Percentiles rank a stretch among this genome's conserved stretches.
phyloP scores from a whole-genome alignment of 2,888 invertebrate species.

The Exocentrus adspersus region DNA sequence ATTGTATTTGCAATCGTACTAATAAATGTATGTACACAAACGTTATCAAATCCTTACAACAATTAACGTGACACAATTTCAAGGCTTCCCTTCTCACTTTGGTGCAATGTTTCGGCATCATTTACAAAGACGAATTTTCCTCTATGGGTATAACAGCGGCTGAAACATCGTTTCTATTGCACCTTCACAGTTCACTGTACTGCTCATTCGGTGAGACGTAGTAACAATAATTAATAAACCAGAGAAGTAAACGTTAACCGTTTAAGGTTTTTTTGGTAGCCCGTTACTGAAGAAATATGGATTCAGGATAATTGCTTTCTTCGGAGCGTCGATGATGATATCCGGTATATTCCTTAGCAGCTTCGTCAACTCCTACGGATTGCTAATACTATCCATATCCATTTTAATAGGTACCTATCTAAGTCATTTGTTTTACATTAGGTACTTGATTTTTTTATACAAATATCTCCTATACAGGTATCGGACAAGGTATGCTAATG shows the following conservation, averaged over 20 bases:
- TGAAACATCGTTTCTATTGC: conserved; percentile 62
- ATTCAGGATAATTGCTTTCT: conserved; percentile 60
- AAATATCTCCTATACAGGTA: conserved; percentile 56
- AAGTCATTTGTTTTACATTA: neutral
- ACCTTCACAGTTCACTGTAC: conserved; percentile 61
- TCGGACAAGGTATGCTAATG: conserved; percentile 64
- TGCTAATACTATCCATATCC: conserved; percentile 61
- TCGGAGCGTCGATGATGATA: conserved; percentile 61
- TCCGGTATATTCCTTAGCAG: conserved; percentile 61
- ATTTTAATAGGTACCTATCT: conserved; percentile 54
- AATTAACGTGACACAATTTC: conserved; percentile 38
- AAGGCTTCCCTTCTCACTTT: conserved; percentile 61
- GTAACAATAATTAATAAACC: neutral
- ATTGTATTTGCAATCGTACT: conserved; percentile 62
- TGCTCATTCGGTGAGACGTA: conserved; percentile 59
- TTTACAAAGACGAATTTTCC: conserved; percentile 60
- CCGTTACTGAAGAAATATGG: conserved; percentile 62
- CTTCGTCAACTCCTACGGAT: conserved; percentile 59
- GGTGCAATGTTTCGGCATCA: conserved; percentile 63
- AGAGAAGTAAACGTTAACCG: conserved; percentile 6
- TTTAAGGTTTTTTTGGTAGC: conserved; percentile 62
- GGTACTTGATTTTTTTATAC: neutral
- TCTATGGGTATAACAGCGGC: conserved; percentile 59
- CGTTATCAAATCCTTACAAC: neutral
- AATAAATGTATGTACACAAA: conserved; percentile 61